A percentile compares a stretch with the other conserved stretches of the same genome.
Evolutionary conservation across 2,113 vertebrate genomes (phyloP).

Genomic region (Monopterus albus): DNA sequence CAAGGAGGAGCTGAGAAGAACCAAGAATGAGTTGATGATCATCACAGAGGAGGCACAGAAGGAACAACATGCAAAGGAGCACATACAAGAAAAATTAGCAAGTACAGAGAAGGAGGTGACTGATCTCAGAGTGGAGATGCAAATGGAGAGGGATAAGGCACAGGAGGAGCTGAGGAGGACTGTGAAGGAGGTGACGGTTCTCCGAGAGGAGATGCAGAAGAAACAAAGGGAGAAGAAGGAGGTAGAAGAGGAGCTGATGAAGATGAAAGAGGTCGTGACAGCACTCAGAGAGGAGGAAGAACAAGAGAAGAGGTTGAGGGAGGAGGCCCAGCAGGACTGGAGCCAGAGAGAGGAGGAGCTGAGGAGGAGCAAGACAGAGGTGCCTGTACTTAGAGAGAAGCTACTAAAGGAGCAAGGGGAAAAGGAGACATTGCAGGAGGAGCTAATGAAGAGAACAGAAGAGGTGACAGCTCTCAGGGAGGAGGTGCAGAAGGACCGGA

Average conservation of each 20-base stretch:
- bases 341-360: constrained; percentile 35
- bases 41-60: constrained; percentile 31
- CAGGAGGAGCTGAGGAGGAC: constrained; percentile 15
- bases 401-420: constrained; percentile 3
- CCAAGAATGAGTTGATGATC: background rate
- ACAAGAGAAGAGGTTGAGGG: background rate
- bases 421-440: constrained; percentile 2
- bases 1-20: background rate
- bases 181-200: constrained; percentile 6
- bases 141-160: constrained; percentile 15
- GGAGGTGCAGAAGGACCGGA: constrained; percentile 16
- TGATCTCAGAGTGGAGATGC: constrained; percentile 7
- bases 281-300: constrained; percentile 20
- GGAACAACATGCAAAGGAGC: constrained; percentile 33
- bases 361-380: background rate
- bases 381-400: constrained; percentile 26
- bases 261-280: constrained; percentile 9
- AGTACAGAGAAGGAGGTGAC: constrained; percentile 11
- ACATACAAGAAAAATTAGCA: background rate
- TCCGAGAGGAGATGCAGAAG: constrained; percentile 22
- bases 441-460: background rate
- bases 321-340: constrained; percentile 45
- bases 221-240: constrained; percentile 30
- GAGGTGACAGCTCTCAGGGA: background rate
- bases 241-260: background rate